A percentile compares a stretch with the other conserved stretches of the same genome.
phyloP scores from a whole-genome alignment of 2,113 vertebrate species.

The Neolamprologus sp. region DNA sequence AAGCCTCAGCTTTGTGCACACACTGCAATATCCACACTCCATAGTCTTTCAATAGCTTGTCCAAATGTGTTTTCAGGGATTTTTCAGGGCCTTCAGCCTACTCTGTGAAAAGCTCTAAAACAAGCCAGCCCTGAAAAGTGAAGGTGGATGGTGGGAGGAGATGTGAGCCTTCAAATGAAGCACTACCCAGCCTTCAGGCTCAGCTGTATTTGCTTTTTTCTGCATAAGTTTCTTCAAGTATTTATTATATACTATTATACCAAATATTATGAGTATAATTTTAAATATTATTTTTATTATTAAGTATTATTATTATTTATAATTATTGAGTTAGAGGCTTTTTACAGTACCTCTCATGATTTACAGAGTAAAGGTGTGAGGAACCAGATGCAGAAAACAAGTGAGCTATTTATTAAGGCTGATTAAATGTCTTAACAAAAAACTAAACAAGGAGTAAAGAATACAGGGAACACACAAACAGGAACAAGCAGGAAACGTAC shows the following conservation, averaged over 20 bases:
- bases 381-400: background rate
- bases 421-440: background rate
- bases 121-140: background rate
- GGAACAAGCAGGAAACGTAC: background rate
- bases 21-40: background rate
- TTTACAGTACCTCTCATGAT: background rate
- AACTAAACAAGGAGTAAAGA: background rate
- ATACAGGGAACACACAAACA: background rate
- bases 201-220: background rate
- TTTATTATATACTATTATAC: background rate
- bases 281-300: background rate
- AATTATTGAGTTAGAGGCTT: background rate
- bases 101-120: constrained; percentile 20
- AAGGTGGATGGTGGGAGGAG: background rate
- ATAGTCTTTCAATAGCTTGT: background rate
- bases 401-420: background rate
- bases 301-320: background rate
- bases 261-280: background rate
- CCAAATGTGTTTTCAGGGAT: constrained; percentile 12
- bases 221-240: background rate
- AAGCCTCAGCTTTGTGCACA: background rate
- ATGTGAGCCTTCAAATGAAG: background rate
- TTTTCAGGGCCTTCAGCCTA: background rate
- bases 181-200: background rate
- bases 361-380: background rate